These are phyloP conservation scores for Otus scops DNA, from an alignment of 2,797 vertebrate genomes.

Conservation along the genomic window DNA sequence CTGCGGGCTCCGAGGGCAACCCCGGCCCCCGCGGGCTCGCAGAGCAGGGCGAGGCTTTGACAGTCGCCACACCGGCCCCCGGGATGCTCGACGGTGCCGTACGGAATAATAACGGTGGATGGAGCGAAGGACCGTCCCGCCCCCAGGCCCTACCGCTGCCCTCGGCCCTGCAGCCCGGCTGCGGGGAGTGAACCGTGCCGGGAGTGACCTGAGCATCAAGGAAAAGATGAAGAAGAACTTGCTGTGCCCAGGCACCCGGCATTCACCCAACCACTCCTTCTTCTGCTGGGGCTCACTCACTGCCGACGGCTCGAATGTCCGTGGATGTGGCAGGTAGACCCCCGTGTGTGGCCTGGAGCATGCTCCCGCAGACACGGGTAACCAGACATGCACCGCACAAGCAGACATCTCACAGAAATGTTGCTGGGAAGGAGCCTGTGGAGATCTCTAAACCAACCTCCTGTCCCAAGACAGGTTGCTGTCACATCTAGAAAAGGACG, in stretches of 20 bases:
- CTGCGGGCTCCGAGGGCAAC: background rate
- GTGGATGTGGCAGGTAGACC: background rate
- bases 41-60: rapidly evolving
- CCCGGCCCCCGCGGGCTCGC: background rate
- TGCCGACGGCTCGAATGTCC: background rate
- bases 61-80: rapidly evolving
- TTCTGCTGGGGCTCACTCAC: background rate
- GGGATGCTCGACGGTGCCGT: background rate
- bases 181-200: background rate
- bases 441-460: background rate
- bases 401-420: background rate
- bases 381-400: background rate
- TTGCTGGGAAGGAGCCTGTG: background rate
- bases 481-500: background rate
- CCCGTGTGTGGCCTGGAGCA: background rate
- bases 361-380: rapidly evolving
- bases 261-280: background rate
- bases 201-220: background rate
- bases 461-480: background rate
- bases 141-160: background rate
- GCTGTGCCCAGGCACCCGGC: background rate
- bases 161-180: background rate
- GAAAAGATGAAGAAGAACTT: background rate
- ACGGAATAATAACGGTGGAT: rapidly evolving
- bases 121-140: rapidly evolving